Base-by-base conservation (phyloP, 1,140 invertebrate species). In the Lutraria rhynchaena region DNA sequence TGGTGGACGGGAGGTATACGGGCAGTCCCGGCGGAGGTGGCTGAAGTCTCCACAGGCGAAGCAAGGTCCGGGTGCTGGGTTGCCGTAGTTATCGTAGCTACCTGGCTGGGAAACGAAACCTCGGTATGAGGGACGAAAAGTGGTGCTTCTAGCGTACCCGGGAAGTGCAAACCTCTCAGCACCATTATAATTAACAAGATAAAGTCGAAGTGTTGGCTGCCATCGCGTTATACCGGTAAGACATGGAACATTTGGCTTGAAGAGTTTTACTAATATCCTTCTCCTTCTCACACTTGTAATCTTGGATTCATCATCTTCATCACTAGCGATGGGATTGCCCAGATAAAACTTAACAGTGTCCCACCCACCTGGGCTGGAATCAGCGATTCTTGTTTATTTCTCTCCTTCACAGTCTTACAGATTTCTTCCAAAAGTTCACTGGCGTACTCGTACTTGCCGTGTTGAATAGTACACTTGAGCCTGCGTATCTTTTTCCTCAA, bases 361-460 rank as follows among this genome's bases (percentile, higher is more conserved):
- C 77, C 77, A 81, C 9, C 77, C 51, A 4, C 33, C 77, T 5
- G 31, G 22, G 22, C 63, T 70, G 3, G 44, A 60, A 29, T 81
- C 69, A 1, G 69, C 78, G 19, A 73, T 81, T 33, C 65, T 29
- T 17, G 63, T 44, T 69, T 82, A 33, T 76, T 83, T 17, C 73
- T 19, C 3, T 61, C 49, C 13, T 53, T n/a, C 19, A 81, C 7
- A 17, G 63, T 73, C 27, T 81, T 58, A 29, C 24, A n/a, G n/a
- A 37, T 17, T 2, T 19, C 31, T 19, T 29, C 33, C 0, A 53
- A 19, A 24, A 41, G 17, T 41, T 81, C 55, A 27, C 22, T 22
- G 24, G 46, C 46, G 44, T 81, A 81, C 4, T 65, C 44, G n/a
- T 44, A n/a, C 46, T 75, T 65, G 1, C 27, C 60, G 58, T 82